phyloP scores from a whole-genome alignment of 2,888 invertebrate genomes.

The Myathropa florea region DNA sequence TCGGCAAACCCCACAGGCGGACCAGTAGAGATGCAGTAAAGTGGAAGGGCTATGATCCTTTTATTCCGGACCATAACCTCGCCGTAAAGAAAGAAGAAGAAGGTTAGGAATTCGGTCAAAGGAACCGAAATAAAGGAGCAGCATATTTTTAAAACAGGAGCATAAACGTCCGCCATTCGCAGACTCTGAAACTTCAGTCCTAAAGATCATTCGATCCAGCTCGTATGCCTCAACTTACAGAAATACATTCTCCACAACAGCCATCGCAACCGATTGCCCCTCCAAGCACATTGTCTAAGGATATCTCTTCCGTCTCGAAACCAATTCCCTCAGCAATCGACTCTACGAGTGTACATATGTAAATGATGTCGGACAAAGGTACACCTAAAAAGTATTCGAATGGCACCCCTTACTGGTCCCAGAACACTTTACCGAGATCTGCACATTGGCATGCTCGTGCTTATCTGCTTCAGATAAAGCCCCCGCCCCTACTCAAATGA shows the following conservation, averaged over 20 bases:
- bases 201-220: too few species aligned
- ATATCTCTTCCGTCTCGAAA: background rate
- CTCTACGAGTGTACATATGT: background rate
- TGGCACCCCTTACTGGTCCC: background rate
- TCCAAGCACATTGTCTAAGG: background rate
- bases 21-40: too few species aligned
- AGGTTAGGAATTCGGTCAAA: too few species aligned
- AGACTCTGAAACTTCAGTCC: too few species aligned
- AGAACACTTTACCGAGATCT: background rate
- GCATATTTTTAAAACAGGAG: too few species aligned
- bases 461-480: background rate
- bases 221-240: too few species aligned
- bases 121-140: too few species aligned
- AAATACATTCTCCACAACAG: background rate
- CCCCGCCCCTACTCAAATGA: background rate
- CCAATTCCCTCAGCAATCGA: background rate
- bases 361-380: background rate
- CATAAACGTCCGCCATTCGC: too few species aligned
- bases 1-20: too few species aligned
- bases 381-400: background rate
- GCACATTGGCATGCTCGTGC: background rate
- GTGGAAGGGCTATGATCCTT: too few species aligned
- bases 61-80: too few species aligned
- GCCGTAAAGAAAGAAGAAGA: too few species aligned
- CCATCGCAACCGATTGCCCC: background rate